Conservation (phyloP, 2,888 invertebrate species). For the Netelia virgata region DNA sequence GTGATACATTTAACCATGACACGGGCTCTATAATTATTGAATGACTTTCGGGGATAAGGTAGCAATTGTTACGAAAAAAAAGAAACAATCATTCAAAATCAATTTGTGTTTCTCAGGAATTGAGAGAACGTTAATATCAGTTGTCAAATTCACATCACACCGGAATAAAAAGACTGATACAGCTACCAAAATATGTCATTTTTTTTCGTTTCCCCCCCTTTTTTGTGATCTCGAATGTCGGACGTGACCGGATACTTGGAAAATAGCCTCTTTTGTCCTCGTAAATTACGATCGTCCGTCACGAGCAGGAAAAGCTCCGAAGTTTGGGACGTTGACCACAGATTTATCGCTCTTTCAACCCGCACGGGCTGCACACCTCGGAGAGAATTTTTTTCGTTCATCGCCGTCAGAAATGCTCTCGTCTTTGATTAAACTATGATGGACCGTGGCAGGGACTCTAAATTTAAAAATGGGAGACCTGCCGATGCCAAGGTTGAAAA, state of each 20-base stretch:
- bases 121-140: not conserved
- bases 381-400: slow-evolving; percentile 40
- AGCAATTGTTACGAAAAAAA: not conserved
- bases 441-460: slow-evolving; percentile 37
- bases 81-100: not conserved
- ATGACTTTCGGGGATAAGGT: not conserved
- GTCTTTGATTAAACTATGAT: slow-evolving; percentile 54
- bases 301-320: slow-evolving; percentile 59
- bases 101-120: not conserved
- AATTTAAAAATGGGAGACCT: slow-evolving; percentile 50
- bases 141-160: not conserved
- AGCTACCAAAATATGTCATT: slow-evolving; percentile 15
- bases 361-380: slow-evolving; percentile 4
- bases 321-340: slow-evolving; percentile 61
- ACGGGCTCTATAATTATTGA: not conserved
- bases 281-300: slow-evolving; percentile 68
- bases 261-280: slow-evolving; percentile 58
- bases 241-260: slow-evolving; percentile 49
- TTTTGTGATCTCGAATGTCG: slow-evolving; percentile 17
- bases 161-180: slow-evolving; percentile 15
- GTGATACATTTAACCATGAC: not conserved
- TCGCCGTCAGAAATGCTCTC: slow-evolving; percentile 37
- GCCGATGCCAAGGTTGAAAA: slow-evolving; percentile 8
- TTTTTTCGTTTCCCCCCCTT: slow-evolving; percentile 21
- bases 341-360: slow-evolving; percentile 63